Evolutionary conservation across 30 jellyfish, hydroid and myxozoan species (phyloP), one percentile per base, ranked within the genome.

Genomic region (Aurelia sp.): DNA sequence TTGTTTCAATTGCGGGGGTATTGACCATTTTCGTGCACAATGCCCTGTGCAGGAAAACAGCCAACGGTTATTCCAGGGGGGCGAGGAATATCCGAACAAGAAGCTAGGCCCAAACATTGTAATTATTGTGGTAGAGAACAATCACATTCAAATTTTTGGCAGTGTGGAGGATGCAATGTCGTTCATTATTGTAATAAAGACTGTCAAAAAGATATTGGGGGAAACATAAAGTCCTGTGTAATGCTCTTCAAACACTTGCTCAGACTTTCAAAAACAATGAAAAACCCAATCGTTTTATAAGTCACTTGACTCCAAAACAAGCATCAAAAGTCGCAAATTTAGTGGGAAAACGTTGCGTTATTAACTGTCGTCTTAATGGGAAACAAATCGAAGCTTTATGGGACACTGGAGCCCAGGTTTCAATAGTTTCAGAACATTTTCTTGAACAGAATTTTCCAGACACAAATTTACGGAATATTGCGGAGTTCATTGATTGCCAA

Each of bases 401-500:
- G 91, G 86, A 81, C 78, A 81, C 76, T 11, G 87, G 92, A 27
- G 92, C 92, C 79, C 92, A 83, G 62, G 88, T 83, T 22, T 69
- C 82, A 19, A 69, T 48, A 31, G 58, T 83, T 31, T 78, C 88
- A 15, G 70, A 78, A 61, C 77, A 78, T 0, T 58, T 78, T 63
- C 68, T 78, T 62, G 61, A 65, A 18, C 69, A 65, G 76, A 63
- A 78, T 78, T 78, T 78, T 44, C 88, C 78, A 30, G 27, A 47
- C 22, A 51, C 88, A 63, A 23, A 31, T 19, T 61, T 78, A 79
- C 47, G 52, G 62, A 47, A 70, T 20, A 70, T 70, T 70, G 47
- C 80, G 62, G 80, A 70, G 19, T n/a, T 70, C 5, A 70, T 70
- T 23, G 52, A 70, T 6, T 4, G 60, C 52, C 80, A 23, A 47